A percentile compares a stretch with the other conserved stretches of the same genome.
phyloP scores from a whole-genome alignment of 2,113 vertebrate genomes.

The Cyphomyrus discorhynchus region DNA sequence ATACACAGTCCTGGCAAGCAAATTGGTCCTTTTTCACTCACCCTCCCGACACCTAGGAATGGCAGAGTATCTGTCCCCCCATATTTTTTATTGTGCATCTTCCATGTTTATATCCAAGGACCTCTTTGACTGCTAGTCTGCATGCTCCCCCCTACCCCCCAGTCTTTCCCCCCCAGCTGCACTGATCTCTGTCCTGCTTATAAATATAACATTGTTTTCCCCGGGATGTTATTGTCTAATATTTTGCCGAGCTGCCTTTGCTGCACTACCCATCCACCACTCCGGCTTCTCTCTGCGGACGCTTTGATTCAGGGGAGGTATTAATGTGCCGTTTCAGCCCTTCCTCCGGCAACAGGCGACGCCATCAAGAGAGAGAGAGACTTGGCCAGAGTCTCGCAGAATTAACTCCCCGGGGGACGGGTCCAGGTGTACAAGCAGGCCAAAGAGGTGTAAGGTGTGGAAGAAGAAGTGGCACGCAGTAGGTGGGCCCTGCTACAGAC shows the following conservation, averaged over 20 bases:
- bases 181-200: background rate
- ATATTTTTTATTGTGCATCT: constrained; percentile 3
- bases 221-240: background rate
- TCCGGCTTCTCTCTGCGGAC: background rate
- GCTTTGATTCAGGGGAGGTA: background rate
- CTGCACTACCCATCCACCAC: background rate
- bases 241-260: background rate
- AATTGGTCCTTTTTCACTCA: constrained; percentile 32
- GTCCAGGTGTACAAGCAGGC: background rate
- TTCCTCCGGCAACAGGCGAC: background rate
- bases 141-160: background rate
- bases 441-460: background rate
- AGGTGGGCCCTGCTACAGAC: background rate
- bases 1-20: constrained; percentile 49
- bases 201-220: background rate
- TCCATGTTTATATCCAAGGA: constrained; percentile 15
- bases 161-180: background rate
- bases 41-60: constrained; percentile 28
- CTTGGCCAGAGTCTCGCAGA: background rate
- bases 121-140: background rate
- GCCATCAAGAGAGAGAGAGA: background rate
- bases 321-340: background rate
- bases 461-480: background rate
- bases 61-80: constrained; percentile 14
- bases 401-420: background rate